Percentiles rank a stretch among this genome's conserved stretches.
Evolutionary conservation across 2,888 invertebrate species (phyloP).

Genomic region (Synergus gifuensis): DNA sequence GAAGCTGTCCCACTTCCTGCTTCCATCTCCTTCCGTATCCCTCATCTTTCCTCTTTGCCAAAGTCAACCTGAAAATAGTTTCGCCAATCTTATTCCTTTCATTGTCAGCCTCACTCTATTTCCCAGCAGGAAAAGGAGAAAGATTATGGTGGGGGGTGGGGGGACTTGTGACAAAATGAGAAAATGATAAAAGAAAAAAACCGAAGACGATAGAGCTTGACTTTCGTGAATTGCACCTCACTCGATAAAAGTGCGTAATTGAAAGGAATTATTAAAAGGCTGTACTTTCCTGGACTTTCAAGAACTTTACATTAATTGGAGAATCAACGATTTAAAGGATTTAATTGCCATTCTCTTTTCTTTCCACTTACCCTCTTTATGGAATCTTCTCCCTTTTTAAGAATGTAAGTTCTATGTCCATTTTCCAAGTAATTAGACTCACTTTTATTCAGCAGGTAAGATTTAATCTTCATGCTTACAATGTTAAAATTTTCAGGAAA

Average conservation of each 20-base stretch:
- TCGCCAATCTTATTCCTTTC: constrained; percentile 40
- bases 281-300: too few relatives aligned
- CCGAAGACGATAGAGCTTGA: neutral
- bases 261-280: constrained; percentile 42
- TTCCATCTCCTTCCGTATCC: constrained; percentile 33
- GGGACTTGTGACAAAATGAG: neutral
- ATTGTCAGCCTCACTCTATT: constrained; percentile 11
- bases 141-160: neutral
- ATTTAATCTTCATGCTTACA: constrained; percentile 49
- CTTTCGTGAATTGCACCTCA: constrained; percentile 4
- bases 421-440: neutral
- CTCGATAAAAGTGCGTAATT: constrained; percentile 27
- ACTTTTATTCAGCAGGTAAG: neutral
- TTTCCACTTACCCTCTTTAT: neutral
- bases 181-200: constrained; percentile 8
- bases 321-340: neutral
- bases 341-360: neutral
- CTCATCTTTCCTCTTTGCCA: constrained; percentile 44
- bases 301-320: constrained; percentile 3
- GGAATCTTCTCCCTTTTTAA: neutral
- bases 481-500: constrained; percentile 12
- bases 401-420: neutral
- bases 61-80: constrained; percentile 49
- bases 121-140: neutral
- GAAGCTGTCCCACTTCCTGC: constrained; percentile 51